phyloP scores from a whole-genome alignment of 2,888 invertebrate species.

The Eupithecia inturbata region DNA sequence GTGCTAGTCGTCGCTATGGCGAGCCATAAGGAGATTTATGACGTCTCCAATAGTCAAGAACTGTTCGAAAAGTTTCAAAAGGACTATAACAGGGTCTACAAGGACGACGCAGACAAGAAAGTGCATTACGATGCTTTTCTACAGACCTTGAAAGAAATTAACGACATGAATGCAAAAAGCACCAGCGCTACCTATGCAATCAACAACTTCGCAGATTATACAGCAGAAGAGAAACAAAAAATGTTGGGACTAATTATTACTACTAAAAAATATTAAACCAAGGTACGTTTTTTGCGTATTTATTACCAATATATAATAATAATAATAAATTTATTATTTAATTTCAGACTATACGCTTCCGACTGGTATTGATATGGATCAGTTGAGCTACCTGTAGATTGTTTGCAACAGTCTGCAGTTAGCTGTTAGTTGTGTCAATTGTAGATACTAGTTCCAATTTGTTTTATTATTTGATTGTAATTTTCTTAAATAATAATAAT shows the following conservation, averaged over 20 bases:
- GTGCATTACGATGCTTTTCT: constrained; percentile 49
- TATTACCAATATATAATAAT: neutral
- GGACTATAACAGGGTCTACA: constrained; percentile 48
- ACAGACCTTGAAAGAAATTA: constrained; percentile 25
- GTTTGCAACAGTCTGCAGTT: no score
- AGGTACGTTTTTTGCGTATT: neutral
- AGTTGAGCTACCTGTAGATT: no score
- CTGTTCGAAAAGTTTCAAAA: constrained; percentile 51
- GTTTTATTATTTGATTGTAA: no score
- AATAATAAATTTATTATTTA: no score
- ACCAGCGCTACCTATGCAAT: constrained; percentile 16
- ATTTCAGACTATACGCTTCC: no score
- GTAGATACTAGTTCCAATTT: no score
- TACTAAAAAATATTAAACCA: neutral
- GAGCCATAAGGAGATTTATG: neutral
- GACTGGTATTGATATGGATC: no score
- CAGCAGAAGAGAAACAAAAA: neutral
- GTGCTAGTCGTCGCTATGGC: neutral
- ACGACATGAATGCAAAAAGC: constrained; percentile 6
- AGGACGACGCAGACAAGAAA: constrained; percentile 47
- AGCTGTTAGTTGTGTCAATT: no score
- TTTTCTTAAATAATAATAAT: no score
- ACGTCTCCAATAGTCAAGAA: constrained; percentile 43
- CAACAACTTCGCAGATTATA: constrained; percentile 13
- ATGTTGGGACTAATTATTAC: constrained; percentile 43